Conservation (phyloP, 2,113 vertebrate genomes). For the Actinemys pallida region DNA sequence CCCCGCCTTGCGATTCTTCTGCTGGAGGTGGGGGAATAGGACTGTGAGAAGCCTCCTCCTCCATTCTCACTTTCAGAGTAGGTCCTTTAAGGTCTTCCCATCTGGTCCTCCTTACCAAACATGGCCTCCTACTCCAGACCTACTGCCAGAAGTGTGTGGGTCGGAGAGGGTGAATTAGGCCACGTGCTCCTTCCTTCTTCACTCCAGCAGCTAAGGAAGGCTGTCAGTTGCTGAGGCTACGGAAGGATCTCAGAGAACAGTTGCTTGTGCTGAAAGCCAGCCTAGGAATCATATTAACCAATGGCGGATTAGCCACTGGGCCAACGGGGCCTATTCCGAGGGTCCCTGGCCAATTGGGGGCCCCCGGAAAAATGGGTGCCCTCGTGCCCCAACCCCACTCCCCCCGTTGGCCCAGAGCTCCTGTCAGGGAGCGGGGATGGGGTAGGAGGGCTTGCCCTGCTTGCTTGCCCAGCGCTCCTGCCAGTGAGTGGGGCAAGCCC, state of each 20-base stretch:
- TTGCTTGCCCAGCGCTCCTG: no score
- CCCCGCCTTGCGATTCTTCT: background rate
- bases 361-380: no score
- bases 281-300: background rate
- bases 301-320: background rate
- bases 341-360: no score
- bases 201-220: background rate
- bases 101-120: background rate
- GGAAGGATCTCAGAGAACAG: background rate
- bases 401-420: no score
- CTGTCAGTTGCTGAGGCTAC: background rate
- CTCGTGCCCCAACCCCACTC: no score
- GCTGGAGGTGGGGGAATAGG: background rate
- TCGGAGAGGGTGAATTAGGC: background rate
- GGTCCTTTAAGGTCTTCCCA: background rate
- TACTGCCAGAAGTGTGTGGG: background rate
- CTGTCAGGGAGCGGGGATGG: no score
- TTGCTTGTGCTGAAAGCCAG: background rate
- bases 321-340: no score
- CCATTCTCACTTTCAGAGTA: background rate
- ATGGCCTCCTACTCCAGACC: accelerated
- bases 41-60: background rate
- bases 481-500: background rate
- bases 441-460: no score
- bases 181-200: background rate